phyloP scores from a whole-genome alignment of 64 coral and sea anemone genomes.

The Stichodactyla mertensii region DNA sequence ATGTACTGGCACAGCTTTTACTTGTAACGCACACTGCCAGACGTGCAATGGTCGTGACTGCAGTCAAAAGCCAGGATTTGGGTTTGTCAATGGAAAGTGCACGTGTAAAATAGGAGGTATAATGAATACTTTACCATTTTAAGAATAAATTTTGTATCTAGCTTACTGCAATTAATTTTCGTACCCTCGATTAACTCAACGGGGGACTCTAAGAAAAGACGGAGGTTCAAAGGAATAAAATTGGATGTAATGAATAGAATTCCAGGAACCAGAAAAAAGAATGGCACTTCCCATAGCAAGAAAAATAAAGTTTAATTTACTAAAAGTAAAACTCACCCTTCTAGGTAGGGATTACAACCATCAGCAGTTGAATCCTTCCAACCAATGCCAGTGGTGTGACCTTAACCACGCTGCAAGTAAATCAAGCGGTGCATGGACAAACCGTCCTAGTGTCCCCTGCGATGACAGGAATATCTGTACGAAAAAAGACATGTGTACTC shows the following conservation, averaged over 20 bases:
- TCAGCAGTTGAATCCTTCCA: slow-evolving; percentile 63
- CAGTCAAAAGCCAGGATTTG: slow-evolving; percentile 77
- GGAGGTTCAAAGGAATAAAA: not conserved
- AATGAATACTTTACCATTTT: not conserved
- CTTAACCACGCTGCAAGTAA: slow-evolving; percentile 49
- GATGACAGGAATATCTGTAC: slow-evolving; percentile 74
- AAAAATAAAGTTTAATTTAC: not conserved
- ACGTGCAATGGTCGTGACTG: slow-evolving; percentile 75
- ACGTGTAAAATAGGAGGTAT: slow-evolving; percentile 86
- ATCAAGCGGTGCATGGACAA: slow-evolving; percentile 55
- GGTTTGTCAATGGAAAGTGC: slow-evolving; percentile 62
- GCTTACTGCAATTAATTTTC: too few relatives aligned
- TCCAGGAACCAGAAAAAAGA: too few relatives aligned
- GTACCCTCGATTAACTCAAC: too few relatives aligned
- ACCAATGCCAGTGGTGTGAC: slow-evolving; percentile 94
- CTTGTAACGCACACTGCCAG: slow-evolving; percentile 73
- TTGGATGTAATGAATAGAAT: too few relatives aligned
- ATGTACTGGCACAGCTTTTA: slow-evolving; percentile 57
- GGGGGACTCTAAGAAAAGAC: not conserved
- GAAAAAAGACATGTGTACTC: slow-evolving; percentile 69
- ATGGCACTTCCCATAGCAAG: too few relatives aligned
- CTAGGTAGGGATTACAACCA: slow-evolving; percentile 76
- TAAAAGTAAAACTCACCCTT: not conserved
- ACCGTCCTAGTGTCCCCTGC: slow-evolving; percentile 68
- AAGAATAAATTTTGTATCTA: too few relatives aligned